Conservation (phyloP, 2,113 vertebrate species). For the Ptyas mucosa region DNA sequence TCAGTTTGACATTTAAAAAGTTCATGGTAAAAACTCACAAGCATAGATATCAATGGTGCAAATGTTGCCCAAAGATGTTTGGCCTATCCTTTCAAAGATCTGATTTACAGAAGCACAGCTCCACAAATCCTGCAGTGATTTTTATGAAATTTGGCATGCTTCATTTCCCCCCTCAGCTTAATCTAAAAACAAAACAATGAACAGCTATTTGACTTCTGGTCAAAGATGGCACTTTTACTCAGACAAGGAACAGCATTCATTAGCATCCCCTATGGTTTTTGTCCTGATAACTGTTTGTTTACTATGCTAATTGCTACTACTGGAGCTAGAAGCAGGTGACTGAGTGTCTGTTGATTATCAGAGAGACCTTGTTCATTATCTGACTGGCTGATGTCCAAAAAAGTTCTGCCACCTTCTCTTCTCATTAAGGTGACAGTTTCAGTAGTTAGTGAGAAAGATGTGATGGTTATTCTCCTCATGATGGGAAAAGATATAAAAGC, state of each 20-base stretch:
- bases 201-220: background rate
- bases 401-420: background rate
- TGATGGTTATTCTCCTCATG: background rate
- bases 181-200: background rate
- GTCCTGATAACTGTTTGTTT: background rate
- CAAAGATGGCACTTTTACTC: background rate
- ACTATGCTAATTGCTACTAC: background rate
- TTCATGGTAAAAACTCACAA: background rate
- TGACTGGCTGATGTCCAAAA: background rate
- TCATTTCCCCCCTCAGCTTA: background rate
- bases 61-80: background rate
- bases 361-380: background rate
- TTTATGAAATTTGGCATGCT: background rate
- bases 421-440: background rate
- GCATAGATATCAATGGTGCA: background rate
- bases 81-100: background rate
- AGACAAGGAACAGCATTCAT: background rate
- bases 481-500: background rate
- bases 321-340: background rate
- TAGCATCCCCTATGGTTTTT: background rate
- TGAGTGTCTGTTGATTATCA: background rate
- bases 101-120: background rate
- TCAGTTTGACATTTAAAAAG: background rate
- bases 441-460: background rate
- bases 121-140: background rate